These are phyloP conservation scores for Cladopsammia gracilis DNA, from an alignment of 64 coral and sea anemone genomes.

Conservation along the genomic window DNA sequence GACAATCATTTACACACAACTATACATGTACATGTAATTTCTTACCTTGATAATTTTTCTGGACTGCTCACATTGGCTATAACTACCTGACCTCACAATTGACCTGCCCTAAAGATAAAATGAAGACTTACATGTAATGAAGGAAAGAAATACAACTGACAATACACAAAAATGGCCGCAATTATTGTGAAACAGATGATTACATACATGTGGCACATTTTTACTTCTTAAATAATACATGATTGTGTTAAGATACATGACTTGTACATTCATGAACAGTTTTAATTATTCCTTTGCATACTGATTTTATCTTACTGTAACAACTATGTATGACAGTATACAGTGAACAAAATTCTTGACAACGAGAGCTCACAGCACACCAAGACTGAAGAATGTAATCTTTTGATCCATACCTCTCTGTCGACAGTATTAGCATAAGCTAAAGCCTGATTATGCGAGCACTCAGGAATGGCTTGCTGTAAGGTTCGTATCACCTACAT, in stretches of 20 bases:
- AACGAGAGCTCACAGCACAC: neutral
- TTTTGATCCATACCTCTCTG: conserved; percentile 73
- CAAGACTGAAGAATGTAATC: neutral
- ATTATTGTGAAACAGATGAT: too few species aligned
- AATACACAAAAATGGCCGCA: too few species aligned
- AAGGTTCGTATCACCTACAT: conserved; percentile 77
- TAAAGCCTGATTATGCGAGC: conserved; percentile 70
- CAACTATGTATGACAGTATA: neutral
- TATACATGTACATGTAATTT: neutral
- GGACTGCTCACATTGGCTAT: conserved; percentile 72
- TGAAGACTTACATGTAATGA: neutral
- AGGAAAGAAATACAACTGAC: neutral
- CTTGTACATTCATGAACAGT: too few species aligned
- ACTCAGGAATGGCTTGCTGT: conserved; percentile 76
- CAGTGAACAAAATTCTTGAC: neutral
- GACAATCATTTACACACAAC: neutral
- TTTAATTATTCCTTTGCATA: neutral
- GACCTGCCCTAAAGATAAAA: conserved; percentile 67
- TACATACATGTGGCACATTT: too few species aligned
- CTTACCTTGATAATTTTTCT: conserved; percentile 90
- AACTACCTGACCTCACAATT: conserved; percentile 79
- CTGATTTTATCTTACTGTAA: neutral
- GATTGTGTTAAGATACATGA: too few species aligned
- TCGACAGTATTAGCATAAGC: conserved; percentile 92
- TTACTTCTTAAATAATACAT: too few species aligned